Percentiles rank a stretch among this genome's conserved stretches.
These are phyloP conservation scores for Cyprinodon brontotheroides DNA, from an alignment of 2,113 vertebrate genomes.

Conservation along the genomic window DNA sequence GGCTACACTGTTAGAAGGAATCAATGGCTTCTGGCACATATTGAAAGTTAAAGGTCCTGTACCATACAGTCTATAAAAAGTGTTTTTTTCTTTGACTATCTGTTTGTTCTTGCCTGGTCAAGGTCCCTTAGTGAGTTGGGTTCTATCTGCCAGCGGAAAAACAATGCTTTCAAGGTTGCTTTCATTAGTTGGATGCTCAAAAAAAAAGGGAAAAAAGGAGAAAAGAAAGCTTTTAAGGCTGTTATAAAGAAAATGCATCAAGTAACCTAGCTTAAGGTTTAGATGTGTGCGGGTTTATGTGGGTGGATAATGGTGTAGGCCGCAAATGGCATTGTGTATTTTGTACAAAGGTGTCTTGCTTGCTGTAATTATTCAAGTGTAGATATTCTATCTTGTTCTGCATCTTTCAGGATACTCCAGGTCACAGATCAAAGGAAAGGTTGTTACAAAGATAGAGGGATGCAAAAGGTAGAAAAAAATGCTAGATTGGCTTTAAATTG, in stretches of 20 bases:
- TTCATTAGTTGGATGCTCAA: conserved; percentile 69
- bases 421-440: conserved; percentile 22
- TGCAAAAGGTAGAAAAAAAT: not conserved
- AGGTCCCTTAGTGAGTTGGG: conserved; percentile 52
- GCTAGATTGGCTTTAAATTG: not conserved
- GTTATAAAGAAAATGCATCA: conserved; percentile 62
- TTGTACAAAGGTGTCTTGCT: conserved; percentile 52
- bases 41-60: conserved; percentile 60
- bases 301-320: conserved; percentile 24
- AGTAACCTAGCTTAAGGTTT: conserved; percentile 50
- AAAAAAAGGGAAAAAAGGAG: conserved; percentile 57
- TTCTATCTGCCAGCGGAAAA: conserved; percentile 65
- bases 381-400: conserved; percentile 32
- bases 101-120: conserved; percentile 60
- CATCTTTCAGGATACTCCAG: conserved; percentile 14
- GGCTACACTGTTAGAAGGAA: conserved; percentile 34
- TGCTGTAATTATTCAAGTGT: conserved; percentile 49
- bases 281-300: conserved; percentile 37
- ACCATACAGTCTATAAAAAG: conserved; percentile 58
- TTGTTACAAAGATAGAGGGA: conserved; percentile 6
- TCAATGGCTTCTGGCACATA: conserved; percentile 62
- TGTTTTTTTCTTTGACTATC: conserved; percentile 56
- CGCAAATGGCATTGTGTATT: conserved; percentile 2
- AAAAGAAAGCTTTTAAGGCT: conserved; percentile 59
- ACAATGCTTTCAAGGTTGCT: conserved; percentile 68